Conservation (phyloP, 1,140 invertebrate genomes). For the Heliothis virescens region DNA sequence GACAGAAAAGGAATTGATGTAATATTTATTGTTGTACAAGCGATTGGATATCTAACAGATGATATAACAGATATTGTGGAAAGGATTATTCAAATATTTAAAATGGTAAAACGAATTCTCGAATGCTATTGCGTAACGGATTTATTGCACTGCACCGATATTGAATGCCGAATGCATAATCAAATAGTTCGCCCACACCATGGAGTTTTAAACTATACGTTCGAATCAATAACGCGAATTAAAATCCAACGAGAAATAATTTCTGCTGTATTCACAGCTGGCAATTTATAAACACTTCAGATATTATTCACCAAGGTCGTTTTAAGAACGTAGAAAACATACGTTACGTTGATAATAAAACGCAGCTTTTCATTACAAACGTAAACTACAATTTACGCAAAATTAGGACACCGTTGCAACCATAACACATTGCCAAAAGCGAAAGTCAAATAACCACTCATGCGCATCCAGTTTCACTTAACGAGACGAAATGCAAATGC, state of each 20-base stretch:
- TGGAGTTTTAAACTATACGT: not conserved
- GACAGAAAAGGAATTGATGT: constrained; percentile 23
- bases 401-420: constrained; percentile 47
- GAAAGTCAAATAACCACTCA: constrained; percentile 62
- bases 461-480: constrained; percentile 68
- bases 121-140: not conserved
- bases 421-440: constrained; percentile 48
- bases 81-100: constrained; percentile 7
- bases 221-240: constrained; percentile 1
- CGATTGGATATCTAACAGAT: not conserved
- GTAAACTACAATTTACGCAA: constrained; percentile 39
- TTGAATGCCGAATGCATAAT: constrained; percentile 33
- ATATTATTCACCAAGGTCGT: constrained; percentile 47
- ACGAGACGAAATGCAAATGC: constrained; percentile 26
- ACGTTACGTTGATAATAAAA: constrained; percentile 3
- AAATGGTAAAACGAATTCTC: constrained; percentile 22
- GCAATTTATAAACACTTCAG: constrained; percentile 48
- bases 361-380: constrained; percentile 20
- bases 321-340: constrained; percentile 23
- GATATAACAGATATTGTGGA: not conserved
- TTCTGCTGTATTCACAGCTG: constrained; percentile 54
- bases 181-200: constrained; percentile 25
- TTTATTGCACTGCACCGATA: constrained; percentile 11
- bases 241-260: constrained; percentile 19
- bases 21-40: constrained; percentile 8